Conservation (phyloP, 2,113 vertebrate genomes). For the Aldabrachelys gigantea region DNA sequence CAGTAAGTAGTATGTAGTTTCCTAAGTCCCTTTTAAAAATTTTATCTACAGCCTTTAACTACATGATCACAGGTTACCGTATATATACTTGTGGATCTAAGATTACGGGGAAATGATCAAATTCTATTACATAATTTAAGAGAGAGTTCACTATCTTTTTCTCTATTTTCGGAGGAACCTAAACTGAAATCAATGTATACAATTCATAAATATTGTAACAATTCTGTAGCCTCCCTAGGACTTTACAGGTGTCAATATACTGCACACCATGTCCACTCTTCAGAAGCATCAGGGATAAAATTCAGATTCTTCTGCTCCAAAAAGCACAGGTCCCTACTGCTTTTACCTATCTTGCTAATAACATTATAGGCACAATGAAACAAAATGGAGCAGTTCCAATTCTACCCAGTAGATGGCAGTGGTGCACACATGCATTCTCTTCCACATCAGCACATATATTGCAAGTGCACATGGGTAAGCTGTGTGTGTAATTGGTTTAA, state of each 20-base stretch:
- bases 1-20: not conserved
- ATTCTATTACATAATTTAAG: not conserved
- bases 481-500: fast-evolving
- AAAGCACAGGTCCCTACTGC: not conserved
- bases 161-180: not conserved
- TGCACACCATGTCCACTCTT: fast-evolving
- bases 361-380: not conserved
- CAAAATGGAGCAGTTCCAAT: not conserved
- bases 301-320: not conserved
- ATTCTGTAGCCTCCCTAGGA: not conserved
- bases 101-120: not conserved
- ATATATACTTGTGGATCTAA: not conserved
- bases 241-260: not conserved
- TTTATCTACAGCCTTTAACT: not conserved
- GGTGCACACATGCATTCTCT: fast-evolving
- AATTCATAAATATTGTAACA: conserved; percentile 33
- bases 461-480: not conserved
- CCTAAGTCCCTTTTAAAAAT: not conserved
- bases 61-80: fast-evolving
- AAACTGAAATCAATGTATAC: conserved; percentile 40
- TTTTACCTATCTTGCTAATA: not conserved
- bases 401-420: fast-evolving
- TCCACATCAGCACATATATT: fast-evolving
- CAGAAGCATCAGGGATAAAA: not conserved
- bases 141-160: not conserved